phyloP scores from a whole-genome alignment of 2,113 vertebrate genomes.

The Dinomys branickii region DNA sequence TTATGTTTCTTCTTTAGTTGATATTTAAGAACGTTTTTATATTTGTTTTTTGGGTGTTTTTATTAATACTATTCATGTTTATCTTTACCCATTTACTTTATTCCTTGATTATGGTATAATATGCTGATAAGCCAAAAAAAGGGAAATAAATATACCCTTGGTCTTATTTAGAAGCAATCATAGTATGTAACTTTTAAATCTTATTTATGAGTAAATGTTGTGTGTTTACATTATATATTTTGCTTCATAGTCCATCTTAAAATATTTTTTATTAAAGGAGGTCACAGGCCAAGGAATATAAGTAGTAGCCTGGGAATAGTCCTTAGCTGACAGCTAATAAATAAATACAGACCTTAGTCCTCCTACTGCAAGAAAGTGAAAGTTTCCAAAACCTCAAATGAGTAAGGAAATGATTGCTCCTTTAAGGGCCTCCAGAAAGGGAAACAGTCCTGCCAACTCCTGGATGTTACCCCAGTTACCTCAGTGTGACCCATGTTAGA shows the following conservation, averaged over 20 bases:
- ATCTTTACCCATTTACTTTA: not conserved
- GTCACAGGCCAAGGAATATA: not conserved
- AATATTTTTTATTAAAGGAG: not conserved
- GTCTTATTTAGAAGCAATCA: not conserved
- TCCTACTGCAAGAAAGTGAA: not conserved
- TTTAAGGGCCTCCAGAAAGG: not conserved
- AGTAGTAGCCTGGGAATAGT: not conserved
- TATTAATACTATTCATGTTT: not conserved
- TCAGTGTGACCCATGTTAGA: not conserved
- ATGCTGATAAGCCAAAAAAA: not conserved
- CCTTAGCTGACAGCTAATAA: not conserved
- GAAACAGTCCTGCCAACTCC: not conserved
- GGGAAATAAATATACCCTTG: not conserved
- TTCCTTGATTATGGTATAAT: conserved; percentile 8
- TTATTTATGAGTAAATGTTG: not conserved
- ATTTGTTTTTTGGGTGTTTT: conserved; percentile 31
- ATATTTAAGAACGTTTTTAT: not conserved
- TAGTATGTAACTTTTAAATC: not conserved
- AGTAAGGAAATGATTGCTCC: not conserved
- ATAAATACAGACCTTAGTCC: not conserved
- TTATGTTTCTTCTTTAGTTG: not conserved
- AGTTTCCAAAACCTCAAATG: not conserved
- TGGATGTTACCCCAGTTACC: not conserved
- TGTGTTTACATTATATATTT: conserved; percentile 34
- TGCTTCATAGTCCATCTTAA: conserved; percentile 20